Evolutionary conservation across 1,140 invertebrate species (phyloP).

Genomic region (Nephila pilipes): DNA sequence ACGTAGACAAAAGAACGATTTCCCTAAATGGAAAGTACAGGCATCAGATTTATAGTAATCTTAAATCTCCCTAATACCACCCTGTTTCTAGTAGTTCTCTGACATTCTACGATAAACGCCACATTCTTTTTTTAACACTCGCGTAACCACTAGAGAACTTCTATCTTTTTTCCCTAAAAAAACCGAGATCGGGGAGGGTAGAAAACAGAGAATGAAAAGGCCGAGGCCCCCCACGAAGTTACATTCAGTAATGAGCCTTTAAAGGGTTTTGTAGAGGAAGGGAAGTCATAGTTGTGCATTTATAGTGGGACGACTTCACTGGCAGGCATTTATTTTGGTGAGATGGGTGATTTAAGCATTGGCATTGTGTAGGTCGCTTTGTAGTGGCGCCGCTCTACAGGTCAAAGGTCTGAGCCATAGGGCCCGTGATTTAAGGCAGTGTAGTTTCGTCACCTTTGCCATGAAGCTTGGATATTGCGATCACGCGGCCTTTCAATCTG

Average conservation of each 20-base stretch:
- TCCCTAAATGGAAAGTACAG: background rate
- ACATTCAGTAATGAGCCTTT: constrained; percentile 65
- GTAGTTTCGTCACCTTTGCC: constrained; percentile 65
- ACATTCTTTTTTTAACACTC: background rate
- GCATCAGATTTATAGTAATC: constrained; percentile 38
- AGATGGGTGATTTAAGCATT: constrained; percentile 63
- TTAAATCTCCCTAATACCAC: constrained; percentile 42
- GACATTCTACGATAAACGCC: background rate
- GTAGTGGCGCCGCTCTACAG: constrained; percentile 15
- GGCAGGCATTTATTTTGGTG: constrained; percentile 64
- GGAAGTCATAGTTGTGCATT: constrained; percentile 50
- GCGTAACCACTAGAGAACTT: background rate
- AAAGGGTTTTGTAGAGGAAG: constrained; percentile 66
- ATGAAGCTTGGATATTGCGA: constrained; percentile 44
- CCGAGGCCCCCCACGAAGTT: constrained; percentile 56
- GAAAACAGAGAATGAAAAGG: background rate
- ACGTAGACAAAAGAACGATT: background rate
- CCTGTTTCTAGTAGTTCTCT: background rate
- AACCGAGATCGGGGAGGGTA: background rate
- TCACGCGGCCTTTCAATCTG: constrained; percentile 50
- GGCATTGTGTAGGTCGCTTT: constrained; percentile 64
- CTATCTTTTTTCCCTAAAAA: background rate
- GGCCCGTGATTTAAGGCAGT: constrained; percentile 41
- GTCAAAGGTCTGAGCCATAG: background rate
- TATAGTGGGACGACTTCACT: constrained; percentile 38